Conservation (phyloP, 2,797 vertebrate genomes). For the Hydrophis major region DNA sequence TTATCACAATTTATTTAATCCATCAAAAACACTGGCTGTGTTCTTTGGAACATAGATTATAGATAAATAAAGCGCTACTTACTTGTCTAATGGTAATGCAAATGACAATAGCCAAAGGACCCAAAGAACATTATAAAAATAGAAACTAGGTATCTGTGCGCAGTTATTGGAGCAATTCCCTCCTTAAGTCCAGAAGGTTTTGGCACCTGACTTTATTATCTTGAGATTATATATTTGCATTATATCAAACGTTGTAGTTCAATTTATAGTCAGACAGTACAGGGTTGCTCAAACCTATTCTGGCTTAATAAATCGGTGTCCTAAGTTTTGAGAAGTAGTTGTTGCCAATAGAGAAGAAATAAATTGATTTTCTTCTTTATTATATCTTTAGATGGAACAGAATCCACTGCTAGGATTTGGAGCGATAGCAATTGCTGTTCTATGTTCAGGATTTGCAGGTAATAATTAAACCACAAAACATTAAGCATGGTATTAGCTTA, state of each 20-base stretch:
- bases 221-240: accelerated
- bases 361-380: constrained; percentile 1
- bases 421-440: constrained; percentile 88
- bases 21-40: not conserved
- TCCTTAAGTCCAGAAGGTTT: not conserved
- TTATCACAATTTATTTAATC: not conserved
- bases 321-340: not conserved
- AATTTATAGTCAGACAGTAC: not conserved
- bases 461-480: constrained; percentile 24
- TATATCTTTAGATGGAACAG: constrained; percentile 84
- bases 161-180: not conserved
- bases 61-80: accelerated
- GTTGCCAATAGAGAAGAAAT: not conserved
- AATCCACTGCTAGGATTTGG: constrained; percentile 86
- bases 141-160: not conserved
- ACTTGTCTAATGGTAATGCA: not conserved
- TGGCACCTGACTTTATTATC: not conserved
- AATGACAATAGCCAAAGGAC: not conserved
- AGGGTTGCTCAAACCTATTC: not conserved
- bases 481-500: not conserved
- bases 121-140: not conserved
- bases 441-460: constrained; percentile 99
- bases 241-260: accelerated
- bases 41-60: not conserved
- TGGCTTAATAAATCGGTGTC: not conserved